Evolutionary conservation across 2,888 invertebrate genomes (phyloP), one percentile per base, ranked within the genome.

Genomic region (Diarsia rubi): DNA sequence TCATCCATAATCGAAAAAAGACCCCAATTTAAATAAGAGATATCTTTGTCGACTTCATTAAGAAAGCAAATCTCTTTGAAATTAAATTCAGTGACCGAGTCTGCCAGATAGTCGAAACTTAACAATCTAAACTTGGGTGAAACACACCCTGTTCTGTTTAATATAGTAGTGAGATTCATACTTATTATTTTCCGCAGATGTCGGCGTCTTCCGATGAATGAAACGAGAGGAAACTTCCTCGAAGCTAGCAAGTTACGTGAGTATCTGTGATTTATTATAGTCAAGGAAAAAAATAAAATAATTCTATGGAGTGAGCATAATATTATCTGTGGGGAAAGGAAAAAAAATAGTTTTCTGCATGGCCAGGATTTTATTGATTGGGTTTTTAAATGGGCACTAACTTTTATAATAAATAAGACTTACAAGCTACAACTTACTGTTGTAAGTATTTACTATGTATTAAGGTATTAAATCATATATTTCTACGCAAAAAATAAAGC

Each of bases 151-250:
- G 66, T 85, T 63, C 73, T 77, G 44, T 66, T 44, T 64, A 63
- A 74, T 64, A 75, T 60, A 52, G 63, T 59, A 64, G 54, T 27
- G 47, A 57, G 5, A 80, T 76, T 85, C 47, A 79, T 69, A 60
- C 47, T 67, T 70, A 74, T 79, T 82, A 75, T 86, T 81, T 85
- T 47, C 74, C 24, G 31, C 84, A 87, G 87, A 86, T 87, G 86
- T 81, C 75, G 77, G 27, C 76, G 76, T 31, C 44, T 78, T 31
- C 21, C 75, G 52, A 57, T 72, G 52, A 84, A 76, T 52, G 75
- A 79, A 64, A 60, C 68, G 65, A 69, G 49, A n/a, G 63, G 24
- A 47, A 65, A 64, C 60, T 67, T 67, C 52, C 45, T 52, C 42
- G 73, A 76, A 73, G 66, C 70, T 21, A 76, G 45, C 24, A 74